Evolutionary conservation across 2,888 invertebrate genomes (phyloP), one percentile per base, ranked within the genome.

Genomic region (Tiliacea aurago): DNA sequence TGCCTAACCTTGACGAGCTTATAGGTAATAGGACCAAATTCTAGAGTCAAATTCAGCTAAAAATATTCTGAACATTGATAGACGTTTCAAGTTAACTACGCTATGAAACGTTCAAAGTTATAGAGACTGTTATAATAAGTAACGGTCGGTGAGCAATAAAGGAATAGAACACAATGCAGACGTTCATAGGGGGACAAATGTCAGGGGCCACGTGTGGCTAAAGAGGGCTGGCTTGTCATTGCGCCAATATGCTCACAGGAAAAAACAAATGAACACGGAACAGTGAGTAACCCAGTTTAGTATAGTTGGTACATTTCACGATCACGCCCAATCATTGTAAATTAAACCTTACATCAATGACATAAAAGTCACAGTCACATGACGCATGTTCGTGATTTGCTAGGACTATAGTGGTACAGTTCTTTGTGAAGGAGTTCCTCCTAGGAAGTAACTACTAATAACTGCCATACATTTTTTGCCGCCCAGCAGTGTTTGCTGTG

Each of bases 201-300:
- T 61, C 78, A 61, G 78, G 53, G 77, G 37, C 7, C 59, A 53
- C 59, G 51, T 68, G 69, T n/a, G 2, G 10, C 9, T 47, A 11
- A 7, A 23, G 64, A 53, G 77, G n/a, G n/a, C n/a, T 68, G n/a
- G n/a, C n/a, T 68, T 69, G 51, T 61, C 70, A 59, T 20, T 41
- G 37, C 10, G 28, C 74, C 67, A 51, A 68, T 47, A 51, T 51
- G 13, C 15, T 18, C 10, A 53, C 58, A 74, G 77, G 74, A 53
- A 59, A 45, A 73, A 66, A 37, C 20, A 74, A 59, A 67, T 59
- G 28, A 77, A 77, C 37, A n/a, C 43, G n/a, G 23, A 58, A 76
- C 28, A 28, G 43, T 20, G 47, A 43, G 15, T 5, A 49, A 73
- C 47, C 63, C 4, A 75, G 28, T 47, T 55, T 47, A 41, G 37